Evolutionary conservation across 2,113 vertebrate genomes (phyloP).

Genomic region (Spea multiplicata): DNA sequence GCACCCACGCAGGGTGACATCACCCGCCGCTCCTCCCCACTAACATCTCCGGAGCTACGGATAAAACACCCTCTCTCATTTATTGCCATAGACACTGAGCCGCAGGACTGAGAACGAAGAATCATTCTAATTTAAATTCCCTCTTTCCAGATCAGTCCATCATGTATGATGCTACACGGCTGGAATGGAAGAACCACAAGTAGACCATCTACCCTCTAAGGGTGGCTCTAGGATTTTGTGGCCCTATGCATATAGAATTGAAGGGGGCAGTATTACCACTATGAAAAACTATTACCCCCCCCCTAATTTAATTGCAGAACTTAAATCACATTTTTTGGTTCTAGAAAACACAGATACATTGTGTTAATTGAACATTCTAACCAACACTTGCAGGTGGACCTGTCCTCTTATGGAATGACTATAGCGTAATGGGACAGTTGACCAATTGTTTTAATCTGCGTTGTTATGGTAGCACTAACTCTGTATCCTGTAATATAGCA

Average conservation of each 20-base stretch:
- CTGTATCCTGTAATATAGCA: too few species aligned
- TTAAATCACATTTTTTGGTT: too few species aligned
- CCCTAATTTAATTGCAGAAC: too few species aligned
- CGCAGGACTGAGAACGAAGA: not conserved
- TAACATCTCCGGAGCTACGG: conserved; percentile 8
- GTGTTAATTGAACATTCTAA: too few species aligned
- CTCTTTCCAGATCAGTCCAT: not conserved
- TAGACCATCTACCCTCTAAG: not conserved
- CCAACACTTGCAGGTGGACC: too few species aligned
- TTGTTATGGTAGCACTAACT: not conserved
- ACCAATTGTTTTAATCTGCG: not conserved
- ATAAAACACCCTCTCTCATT: not conserved
- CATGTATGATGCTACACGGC: not conserved
- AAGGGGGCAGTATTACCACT: too few species aligned
- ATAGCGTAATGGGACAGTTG: not conserved
- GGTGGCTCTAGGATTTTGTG: too few species aligned
- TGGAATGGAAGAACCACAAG: not conserved
- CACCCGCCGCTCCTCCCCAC: conserved; percentile 9
- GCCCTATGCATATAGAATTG: too few species aligned
- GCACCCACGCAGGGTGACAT: conserved; percentile 21
- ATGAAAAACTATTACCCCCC: too few species aligned
- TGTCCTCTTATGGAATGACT: too few species aligned
- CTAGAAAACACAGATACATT: too few species aligned
- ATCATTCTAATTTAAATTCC: not conserved
- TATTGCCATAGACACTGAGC: not conserved